Evolutionary conservation across 2,797 vertebrate species (phyloP), one percentile per base, ranked within the genome.

Genomic region (Steatocranus sp.): DNA sequence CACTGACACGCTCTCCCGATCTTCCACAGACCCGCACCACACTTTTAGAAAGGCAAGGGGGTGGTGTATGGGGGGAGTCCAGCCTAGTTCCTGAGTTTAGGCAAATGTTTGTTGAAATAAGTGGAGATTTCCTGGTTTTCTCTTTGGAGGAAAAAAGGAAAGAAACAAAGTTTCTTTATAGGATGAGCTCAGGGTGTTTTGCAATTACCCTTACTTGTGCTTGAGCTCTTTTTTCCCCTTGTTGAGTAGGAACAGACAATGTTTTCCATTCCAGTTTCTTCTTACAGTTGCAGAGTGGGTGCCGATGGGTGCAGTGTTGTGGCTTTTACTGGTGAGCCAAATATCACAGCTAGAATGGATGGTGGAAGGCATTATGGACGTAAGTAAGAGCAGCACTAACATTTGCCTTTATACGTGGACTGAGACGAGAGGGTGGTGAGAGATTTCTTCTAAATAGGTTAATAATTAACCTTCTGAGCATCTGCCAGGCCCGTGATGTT

Each of bases 21-120:
- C 89, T 87, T 83, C 80, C 43, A 76, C 91, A 87, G 84, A 83
- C 85, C 70, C 68, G 70, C 78, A 83, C 79, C 51, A 23, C 78
- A 86, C 86, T 81, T 79, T 85, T 76, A 81, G 2, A 80, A 83
- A 82, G 63, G 38, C 20, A 41, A 23, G 20, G n/a, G 58, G 58
- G 32, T 61, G 58, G 83, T 25, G 14, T 30, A 56, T 23, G 50
- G 8, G 53, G 34, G 94, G 94, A 89, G 89, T 96, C 94, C 85
- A 32, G 85, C 86, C 91, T 94, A 86, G 87, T 96, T 97, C 94
- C 94, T 96, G 95, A 95, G 94, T 95, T 94, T 92, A 96, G 95
- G 95, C 96, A 96, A 97, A 97, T 97, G 96, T 97, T 97, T 97
- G 96, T 96, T 96, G 96, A 97, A 97, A 97, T 97, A 97, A 98